Conservation (phyloP, 2,888 invertebrate genomes). For the Meiosimyza decipiens region DNA sequence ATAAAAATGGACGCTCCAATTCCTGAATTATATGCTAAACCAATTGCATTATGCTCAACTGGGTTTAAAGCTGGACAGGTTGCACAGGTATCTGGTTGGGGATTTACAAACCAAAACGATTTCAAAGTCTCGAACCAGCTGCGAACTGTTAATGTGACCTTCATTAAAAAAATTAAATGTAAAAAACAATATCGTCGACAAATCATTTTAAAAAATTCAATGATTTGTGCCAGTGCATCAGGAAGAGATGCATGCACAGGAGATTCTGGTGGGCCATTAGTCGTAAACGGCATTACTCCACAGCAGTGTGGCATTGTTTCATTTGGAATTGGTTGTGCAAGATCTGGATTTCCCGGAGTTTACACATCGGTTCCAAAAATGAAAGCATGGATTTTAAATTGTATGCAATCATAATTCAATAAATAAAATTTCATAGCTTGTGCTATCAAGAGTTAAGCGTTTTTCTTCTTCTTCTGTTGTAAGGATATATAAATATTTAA, state of each 20-base stretch:
- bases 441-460: too few species aligned
- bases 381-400: too few species aligned
- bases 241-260: conserved; percentile 60
- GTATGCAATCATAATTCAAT: too few species aligned
- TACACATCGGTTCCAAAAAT: conserved; percentile 53
- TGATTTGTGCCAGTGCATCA: conserved; percentile 56
- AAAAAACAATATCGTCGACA: conserved; percentile 47
- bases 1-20: conserved; percentile 50
- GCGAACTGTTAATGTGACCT: conserved; percentile 52
- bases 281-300: conserved; percentile 43
- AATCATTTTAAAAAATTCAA: conserved; percentile 50
- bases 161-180: conserved; percentile 48
- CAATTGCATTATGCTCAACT: conserved; percentile 46
- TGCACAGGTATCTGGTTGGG: conserved; percentile 57
- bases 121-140: conserved; percentile 51
- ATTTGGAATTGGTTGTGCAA: conserved; percentile 58
- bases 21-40: conserved; percentile 40
- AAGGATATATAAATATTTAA: background rate
- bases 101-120: conserved; percentile 48
- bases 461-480: too few species aligned
- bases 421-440: too few species aligned
- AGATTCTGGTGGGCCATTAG: conserved; percentile 64
- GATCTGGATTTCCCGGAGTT: conserved; percentile 78
- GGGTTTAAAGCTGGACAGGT: conserved; percentile 44
- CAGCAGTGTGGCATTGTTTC: conserved; percentile 76